A percentile compares a stretch with the other conserved stretches of the same genome.
phyloP scores from a whole-genome alignment of 2,888 invertebrate genomes.

The Melanophora roralis region DNA sequence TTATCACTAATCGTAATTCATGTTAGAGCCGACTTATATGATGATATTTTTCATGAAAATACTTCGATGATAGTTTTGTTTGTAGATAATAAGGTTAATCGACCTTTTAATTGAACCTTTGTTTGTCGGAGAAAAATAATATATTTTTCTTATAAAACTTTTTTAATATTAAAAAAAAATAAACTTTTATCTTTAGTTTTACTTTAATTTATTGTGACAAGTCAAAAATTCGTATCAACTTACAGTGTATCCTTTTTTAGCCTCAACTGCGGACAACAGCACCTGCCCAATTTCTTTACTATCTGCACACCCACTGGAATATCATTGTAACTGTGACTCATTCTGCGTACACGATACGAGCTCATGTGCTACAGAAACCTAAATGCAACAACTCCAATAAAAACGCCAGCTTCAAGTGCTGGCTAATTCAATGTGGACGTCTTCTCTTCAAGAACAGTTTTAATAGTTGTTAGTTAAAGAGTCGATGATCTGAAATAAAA shows the following conservation, averaged over 20 bases:
- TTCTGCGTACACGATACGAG: slow-evolving; percentile 75
- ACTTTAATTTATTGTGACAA: not conserved
- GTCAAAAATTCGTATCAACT: no score
- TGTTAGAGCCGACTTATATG: no score
- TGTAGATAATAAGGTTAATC: no score
- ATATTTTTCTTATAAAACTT: no score
- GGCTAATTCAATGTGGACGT: not conserved
- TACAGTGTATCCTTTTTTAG: slow-evolving; percentile 83
- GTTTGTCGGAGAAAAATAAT: no score
- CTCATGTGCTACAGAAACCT: slow-evolving; percentile 65
- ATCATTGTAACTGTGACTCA: slow-evolving; percentile 80
- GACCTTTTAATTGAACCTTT: no score
- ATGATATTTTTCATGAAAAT: no score
- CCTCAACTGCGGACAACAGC: slow-evolving; percentile 81
- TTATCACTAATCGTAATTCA: no score
- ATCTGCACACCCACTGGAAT: slow-evolving; percentile 83
- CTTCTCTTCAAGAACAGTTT: not conserved
- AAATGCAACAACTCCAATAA: not conserved
- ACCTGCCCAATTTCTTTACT: slow-evolving; percentile 79
- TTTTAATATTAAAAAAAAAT: no score
- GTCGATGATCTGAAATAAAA: slow-evolving; percentile 17
- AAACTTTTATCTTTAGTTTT: no score
- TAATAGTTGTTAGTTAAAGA: not conserved
- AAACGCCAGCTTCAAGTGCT: slow-evolving; percentile 28
- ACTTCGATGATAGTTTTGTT: no score